Percentiles rank a stretch among this genome's conserved stretches.
Evolutionary conservation across 2,888 invertebrate genomes (phyloP).

Genomic region (Zygogramma bicolorata): DNA sequence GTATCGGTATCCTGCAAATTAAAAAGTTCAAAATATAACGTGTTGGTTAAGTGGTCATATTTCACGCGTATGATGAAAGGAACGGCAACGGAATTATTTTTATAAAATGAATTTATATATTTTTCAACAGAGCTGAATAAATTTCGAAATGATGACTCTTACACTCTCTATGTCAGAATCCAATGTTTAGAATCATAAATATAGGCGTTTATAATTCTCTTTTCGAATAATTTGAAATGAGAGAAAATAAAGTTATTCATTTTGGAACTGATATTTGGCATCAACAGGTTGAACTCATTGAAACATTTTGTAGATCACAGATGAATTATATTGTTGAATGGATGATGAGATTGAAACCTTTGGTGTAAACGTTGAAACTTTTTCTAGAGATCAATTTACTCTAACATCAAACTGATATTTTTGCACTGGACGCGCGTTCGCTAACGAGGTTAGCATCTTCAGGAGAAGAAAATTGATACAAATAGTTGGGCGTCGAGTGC

Average conservation of each 20-base stretch:
- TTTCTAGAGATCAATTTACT: too few species aligned
- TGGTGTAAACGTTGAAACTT: too few species aligned
- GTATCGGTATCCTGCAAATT: not conserved
- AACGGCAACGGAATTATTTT: not conserved
- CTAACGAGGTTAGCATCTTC: too few species aligned
- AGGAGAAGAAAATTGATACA: too few species aligned
- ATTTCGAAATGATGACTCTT: not conserved
- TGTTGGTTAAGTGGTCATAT: not conserved
- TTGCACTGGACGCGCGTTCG: too few species aligned
- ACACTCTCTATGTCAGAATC: not conserved
- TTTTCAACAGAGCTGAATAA: not conserved
- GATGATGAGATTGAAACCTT: too few species aligned
- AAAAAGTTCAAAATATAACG: too few species aligned
- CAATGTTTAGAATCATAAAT: not conserved
- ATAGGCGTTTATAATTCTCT: not conserved
- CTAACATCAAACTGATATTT: too few species aligned
- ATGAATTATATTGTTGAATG: not conserved
- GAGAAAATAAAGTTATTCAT: not conserved
- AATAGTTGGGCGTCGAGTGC: too few species aligned
- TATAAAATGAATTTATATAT: not conserved
- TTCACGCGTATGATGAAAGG: not conserved
- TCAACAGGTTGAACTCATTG: not conserved
- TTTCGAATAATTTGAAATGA: not conserved
- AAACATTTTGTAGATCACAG: not conserved
- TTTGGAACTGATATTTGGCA: not conserved